Percentiles rank a stretch among this genome's conserved stretches.
Conservation (phyloP, 1,140 invertebrate species). For the Globodera rostochiensis region DNA sequence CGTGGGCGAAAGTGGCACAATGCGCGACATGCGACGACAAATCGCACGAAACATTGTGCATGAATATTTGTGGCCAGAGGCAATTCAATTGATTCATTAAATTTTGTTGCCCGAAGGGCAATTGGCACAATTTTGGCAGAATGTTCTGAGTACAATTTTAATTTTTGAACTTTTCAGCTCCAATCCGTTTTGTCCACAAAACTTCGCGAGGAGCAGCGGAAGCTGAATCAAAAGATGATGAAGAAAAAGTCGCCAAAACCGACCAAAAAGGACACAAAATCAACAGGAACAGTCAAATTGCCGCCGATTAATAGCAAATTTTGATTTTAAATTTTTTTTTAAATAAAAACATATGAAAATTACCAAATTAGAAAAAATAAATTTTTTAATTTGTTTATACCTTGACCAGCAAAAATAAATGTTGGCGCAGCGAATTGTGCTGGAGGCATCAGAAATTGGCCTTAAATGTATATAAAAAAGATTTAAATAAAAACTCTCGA, state of each 20-base stretch:
- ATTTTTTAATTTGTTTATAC: background rate
- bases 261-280: background rate
- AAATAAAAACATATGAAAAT: background rate
- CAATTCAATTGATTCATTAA: too few species aligned
- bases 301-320: slow-evolving; percentile 2
- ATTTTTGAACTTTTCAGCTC: background rate
- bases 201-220: background rate
- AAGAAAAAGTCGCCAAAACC: background rate
- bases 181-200: slow-evolving; percentile 1
- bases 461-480: background rate
- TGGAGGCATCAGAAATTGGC: background rate
- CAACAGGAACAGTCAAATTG: slow-evolving; percentile 3
- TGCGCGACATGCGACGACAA: background rate
- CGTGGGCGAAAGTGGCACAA: background rate
- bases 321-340: background rate
- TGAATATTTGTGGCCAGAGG: slow-evolving; percentile 5
- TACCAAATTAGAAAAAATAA: too few species aligned
- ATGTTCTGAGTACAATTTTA: background rate
- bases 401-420: slow-evolving; percentile 2
- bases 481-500: background rate
- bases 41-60: background rate
- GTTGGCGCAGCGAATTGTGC: background rate
- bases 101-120: too few species aligned
- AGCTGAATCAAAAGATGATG: background rate
- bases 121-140: too few species aligned